phyloP scores from a whole-genome alignment of 2,888 invertebrate species.

The Disparrhopalites patrizii region DNA sequence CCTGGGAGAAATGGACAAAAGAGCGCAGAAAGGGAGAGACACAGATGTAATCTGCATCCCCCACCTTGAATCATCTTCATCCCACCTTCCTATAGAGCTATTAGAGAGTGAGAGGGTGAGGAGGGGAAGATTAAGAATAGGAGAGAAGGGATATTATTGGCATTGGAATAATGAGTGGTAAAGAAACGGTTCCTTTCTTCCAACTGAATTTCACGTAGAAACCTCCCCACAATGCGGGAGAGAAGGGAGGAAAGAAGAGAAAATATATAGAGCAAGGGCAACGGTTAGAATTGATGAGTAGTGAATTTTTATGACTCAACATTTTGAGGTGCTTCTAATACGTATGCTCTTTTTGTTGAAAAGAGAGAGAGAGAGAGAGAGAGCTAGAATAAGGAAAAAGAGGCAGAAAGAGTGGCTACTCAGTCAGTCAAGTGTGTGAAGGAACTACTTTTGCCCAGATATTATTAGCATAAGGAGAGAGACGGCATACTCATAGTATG shows the following conservation, averaged over 20 bases:
- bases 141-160: neutral
- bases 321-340: slow-evolving; percentile 9
- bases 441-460: neutral
- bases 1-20: too few relatives aligned
- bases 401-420: neutral
- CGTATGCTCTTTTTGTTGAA: neutral
- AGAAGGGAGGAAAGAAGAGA: neutral
- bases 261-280: slow-evolving; percentile 8
- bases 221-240: neutral
- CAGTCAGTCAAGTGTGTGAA: slow-evolving; percentile 1
- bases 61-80: too few relatives aligned
- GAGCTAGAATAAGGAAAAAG: too few relatives aligned
- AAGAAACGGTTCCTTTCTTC: neutral
- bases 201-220: neutral
- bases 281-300: neutral
- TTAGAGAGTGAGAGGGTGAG: too few relatives aligned
- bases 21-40: too few relatives aligned
- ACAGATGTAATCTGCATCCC: too few relatives aligned
- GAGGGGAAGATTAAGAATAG: too few relatives aligned
- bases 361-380: neutral
- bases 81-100: too few relatives aligned
- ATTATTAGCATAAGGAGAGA: neutral
- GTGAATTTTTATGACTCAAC: slow-evolving; percentile 19
- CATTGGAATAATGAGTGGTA: neutral
- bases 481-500: too few relatives aligned